Percentiles rank a stretch among this genome's conserved stretches.
These are phyloP conservation scores for Chelonus insularis DNA, from an alignment of 1,140 invertebrate species.

Conservation along the genomic window DNA sequence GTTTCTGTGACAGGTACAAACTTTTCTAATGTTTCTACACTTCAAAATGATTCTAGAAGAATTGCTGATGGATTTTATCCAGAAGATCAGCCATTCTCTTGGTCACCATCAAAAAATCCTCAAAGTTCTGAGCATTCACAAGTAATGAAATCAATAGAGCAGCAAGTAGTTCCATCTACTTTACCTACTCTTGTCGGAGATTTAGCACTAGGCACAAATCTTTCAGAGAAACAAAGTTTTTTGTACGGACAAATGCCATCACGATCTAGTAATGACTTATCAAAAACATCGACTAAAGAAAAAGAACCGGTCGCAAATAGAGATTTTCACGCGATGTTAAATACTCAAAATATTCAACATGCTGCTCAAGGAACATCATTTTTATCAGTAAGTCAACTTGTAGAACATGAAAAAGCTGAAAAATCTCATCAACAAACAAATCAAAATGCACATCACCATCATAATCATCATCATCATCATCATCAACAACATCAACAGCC, in stretches of 20 bases:
- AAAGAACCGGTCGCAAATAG: too few relatives aligned
- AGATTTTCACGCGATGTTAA: conserved; percentile 49
- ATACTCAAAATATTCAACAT: conserved; percentile 47
- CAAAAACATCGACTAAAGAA: conserved; percentile 42
- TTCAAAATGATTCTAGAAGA: conserved; percentile 50
- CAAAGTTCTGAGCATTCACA: conserved; percentile 52
- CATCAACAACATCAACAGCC: too few relatives aligned
- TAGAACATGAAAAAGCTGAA: conserved; percentile 64
- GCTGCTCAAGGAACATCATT: conserved; percentile 55
- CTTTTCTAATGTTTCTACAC: conserved; percentile 50
- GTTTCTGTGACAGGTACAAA: conserved; percentile 36
- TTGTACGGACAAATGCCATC: conserved; percentile 47
- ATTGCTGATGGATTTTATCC: conserved; percentile 48
- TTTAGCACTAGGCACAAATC: conserved; percentile 61
- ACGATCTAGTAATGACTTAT: conserved; percentile 38
- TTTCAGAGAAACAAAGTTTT: conserved; percentile 54
- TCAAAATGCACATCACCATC: conserved; percentile 37
- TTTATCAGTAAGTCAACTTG: conserved; percentile 68
- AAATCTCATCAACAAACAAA: conserved; percentile 44
- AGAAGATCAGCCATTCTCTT: conserved; percentile 63
- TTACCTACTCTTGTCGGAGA: conserved; percentile 65
- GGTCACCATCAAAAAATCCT: conserved; percentile 63
- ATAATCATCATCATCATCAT: conserved; percentile 35
- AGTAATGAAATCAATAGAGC: conserved; percentile 47
- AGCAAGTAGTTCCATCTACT: conserved; percentile 59